Conservation (phyloP, 2,797 vertebrate genomes). For the Vultur gryphus region DNA sequence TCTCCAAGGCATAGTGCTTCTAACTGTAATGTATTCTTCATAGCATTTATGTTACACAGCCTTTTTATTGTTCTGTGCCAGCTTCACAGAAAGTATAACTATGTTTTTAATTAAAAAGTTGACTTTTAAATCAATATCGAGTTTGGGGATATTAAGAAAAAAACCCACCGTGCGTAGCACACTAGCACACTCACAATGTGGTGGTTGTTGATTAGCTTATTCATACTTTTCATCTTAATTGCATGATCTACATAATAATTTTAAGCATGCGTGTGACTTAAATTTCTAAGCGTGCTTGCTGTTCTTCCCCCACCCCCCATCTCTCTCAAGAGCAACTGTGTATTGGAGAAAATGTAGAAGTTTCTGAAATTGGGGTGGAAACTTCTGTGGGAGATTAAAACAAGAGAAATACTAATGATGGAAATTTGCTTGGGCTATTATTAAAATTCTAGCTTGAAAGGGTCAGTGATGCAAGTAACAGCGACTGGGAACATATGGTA, state of each 20-base stretch:
- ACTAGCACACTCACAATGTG: neutral
- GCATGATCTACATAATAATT: neutral
- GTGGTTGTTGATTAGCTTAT: neutral
- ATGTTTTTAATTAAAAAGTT: neutral
- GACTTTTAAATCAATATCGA: neutral
- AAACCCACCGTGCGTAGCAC: neutral
- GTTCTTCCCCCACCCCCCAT: fast-evolving
- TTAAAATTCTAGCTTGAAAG: neutral
- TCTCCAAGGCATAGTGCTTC: neutral
- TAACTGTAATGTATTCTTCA: neutral
- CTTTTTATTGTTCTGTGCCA: neutral
- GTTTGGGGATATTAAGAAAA: neutral
- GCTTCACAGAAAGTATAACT: neutral
- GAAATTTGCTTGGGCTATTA: neutral
- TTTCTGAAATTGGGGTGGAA: neutral
- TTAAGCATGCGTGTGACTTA: neutral
- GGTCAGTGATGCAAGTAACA: neutral
- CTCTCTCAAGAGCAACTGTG: neutral
- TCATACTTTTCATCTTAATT: neutral
- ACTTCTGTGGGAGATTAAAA: neutral
- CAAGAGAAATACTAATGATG: neutral
- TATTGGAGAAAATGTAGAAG: neutral
- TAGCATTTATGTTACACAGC: neutral
- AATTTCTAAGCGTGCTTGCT: neutral
- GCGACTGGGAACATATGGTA: neutral